A percentile compares a stretch with the other conserved stretches of the same genome.
phyloP scores from a whole-genome alignment of 2,797 vertebrate genomes.

The Alosa sapidissima region DNA sequence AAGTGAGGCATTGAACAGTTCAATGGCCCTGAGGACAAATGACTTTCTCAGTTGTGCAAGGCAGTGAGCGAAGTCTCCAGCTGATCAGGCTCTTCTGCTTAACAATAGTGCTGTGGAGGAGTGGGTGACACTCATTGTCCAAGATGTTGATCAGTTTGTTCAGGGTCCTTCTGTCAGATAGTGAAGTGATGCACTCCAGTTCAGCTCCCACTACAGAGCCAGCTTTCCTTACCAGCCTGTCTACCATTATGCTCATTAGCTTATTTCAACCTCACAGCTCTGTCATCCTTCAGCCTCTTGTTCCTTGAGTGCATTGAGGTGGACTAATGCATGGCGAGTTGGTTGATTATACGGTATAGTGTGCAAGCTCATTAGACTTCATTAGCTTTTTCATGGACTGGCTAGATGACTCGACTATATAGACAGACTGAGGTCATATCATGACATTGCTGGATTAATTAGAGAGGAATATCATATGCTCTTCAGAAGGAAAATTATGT shows the following conservation, averaged over 20 bases:
- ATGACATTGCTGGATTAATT: background rate
- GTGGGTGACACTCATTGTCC: no score
- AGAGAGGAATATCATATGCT: constrained; percentile 7
- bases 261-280: background rate
- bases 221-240: no score
- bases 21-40: no score
- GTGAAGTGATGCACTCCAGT: no score
- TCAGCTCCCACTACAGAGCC: no score
- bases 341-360: background rate
- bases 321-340: background rate
- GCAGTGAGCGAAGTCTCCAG: no score
- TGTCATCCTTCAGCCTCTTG: background rate
- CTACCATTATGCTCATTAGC: background rate
- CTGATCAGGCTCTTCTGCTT: no score
- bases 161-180: no score
- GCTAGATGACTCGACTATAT: constrained; percentile 1
- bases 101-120: no score
- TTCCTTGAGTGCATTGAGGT: background rate
- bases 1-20: no score
- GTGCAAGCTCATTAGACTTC: constrained; percentile 2
- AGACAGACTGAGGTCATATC: background rate
- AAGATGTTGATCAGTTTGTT: no score
- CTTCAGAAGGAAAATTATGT: constrained; percentile 8
- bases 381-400: background rate
- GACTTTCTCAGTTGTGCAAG: no score